These are phyloP conservation scores for Urocolius indicus DNA, from an alignment of 2,113 vertebrate genomes.

Conservation along the genomic window DNA sequence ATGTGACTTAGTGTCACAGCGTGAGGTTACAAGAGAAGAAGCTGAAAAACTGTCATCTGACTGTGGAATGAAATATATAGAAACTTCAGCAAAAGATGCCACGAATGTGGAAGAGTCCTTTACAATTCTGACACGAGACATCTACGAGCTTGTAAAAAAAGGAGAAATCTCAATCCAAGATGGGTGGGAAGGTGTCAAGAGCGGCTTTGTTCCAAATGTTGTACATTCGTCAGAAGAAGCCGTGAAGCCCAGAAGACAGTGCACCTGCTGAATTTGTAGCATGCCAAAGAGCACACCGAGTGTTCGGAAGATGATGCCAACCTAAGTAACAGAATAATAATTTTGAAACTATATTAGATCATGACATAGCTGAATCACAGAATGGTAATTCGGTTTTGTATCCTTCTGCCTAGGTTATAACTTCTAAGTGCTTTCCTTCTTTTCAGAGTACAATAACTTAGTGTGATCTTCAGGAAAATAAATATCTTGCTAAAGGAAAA, in stretches of 20 bases:
- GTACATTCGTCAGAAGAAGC: conserved; percentile 85
- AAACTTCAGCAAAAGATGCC: conserved; percentile 84
- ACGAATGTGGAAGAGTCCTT: conserved; percentile 85
- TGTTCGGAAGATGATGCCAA: conserved; percentile 53
- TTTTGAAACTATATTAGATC: conserved; percentile 44
- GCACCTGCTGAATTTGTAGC: conserved; percentile 73
- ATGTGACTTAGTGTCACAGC: conserved; percentile 79
- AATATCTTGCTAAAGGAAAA: conserved; percentile 16
- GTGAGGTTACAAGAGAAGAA: conserved; percentile 82
- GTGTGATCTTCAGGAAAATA: conserved; percentile 21
- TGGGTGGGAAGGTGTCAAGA: conserved; percentile 87
- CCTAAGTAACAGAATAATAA: conserved; percentile 15
- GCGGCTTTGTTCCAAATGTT: conserved; percentile 83
- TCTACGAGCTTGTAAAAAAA: conserved; percentile 84
- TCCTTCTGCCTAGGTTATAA: conserved; percentile 48
- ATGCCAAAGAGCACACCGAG: conserved; percentile 63
- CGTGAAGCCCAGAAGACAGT: conserved; percentile 79
- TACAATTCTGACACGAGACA: conserved; percentile 81
- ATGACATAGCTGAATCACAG: conserved; percentile 23
- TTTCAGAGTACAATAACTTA: not conserved
- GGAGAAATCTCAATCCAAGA: conserved; percentile 84
- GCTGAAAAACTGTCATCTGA: conserved; percentile 81
- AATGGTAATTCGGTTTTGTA: not conserved
- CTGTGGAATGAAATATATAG: conserved; percentile 84
- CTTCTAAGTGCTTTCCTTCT: conserved; percentile 35